Evolutionary conservation across 2,797 vertebrate genomes (phyloP), one percentile per base, ranked within the genome.

Genomic region (Acanthiza pusilla): DNA sequence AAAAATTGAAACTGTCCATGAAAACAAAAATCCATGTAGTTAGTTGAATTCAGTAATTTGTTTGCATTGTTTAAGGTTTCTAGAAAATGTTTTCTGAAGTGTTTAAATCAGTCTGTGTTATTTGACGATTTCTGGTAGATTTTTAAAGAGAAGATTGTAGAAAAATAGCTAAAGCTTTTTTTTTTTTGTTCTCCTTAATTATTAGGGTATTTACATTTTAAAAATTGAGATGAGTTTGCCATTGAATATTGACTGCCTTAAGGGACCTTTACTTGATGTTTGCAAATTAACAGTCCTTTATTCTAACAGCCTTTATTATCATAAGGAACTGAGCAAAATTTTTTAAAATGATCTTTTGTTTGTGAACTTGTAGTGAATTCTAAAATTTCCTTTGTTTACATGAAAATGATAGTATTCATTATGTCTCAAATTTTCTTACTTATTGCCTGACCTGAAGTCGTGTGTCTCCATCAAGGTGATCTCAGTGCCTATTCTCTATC

Each of bases 361-460:
- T 54, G 13, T 48, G 8, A 90, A 23, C 9, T 84, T 67, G 25
- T 25, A 43, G 32, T 0, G 0, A 61, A 22, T 58, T 91, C 75
- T 48, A 38, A 68, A 55, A 9, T 42, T 36, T 80, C 7, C 9
- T 0, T 0, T 72, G 5, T 82, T 92, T 74, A 19, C 4, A 5
- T 74, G 27, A 34, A 57, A 91, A 42, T 42, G 57, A 25, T 23
- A 72, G 15, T 7, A 50, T 88, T 92, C 3, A 4, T 66, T 85
- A 32, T 43, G 7, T 72, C 57, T 80, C 54, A 42, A 19, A 30
- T 58, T 30, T 45, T 72, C 22, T 61, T 67, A 13, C 22, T 53
- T 83, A 14, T 13, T 5, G 1, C 21, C 7, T 58, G 40, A 55
- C 32, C 26, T 2, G 3, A 77, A 61, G 32, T 25, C 2, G 2